Evolutionary conservation across 2,888 invertebrate genomes (phyloP).

Genomic region (Blastobasis adustella): DNA sequence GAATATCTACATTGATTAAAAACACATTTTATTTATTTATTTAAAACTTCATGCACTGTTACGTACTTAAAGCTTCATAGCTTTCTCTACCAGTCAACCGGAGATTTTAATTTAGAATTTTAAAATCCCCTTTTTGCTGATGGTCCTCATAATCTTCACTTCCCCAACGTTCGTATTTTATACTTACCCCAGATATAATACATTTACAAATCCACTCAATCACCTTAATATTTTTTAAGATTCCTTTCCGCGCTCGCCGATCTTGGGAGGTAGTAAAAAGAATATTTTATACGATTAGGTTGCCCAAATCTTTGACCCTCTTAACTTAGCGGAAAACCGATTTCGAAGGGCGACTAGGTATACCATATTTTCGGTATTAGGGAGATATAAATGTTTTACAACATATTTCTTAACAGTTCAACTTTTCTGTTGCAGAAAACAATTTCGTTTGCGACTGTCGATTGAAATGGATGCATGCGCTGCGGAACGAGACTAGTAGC

Average conservation of each 20-base stretch:
- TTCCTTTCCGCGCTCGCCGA: not conserved
- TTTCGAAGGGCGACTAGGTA: not conserved
- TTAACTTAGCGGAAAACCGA: not conserved
- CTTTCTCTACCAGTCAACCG: too few relatives aligned
- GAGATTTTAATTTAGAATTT: too few relatives aligned
- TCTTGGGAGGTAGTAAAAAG: not conserved
- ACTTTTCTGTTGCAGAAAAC: slow-evolving; percentile 79
- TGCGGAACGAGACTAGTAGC: slow-evolving; percentile 85
- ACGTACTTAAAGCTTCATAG: too few relatives aligned
- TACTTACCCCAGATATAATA: slow-evolving; percentile 4
- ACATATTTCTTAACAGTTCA: slow-evolving; percentile 1
- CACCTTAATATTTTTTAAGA: not conserved
- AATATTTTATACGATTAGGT: slow-evolving; percentile 1
- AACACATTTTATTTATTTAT: too few relatives aligned
- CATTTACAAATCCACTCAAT: too few relatives aligned
- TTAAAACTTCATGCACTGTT: too few relatives aligned
- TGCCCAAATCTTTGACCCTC: not conserved
- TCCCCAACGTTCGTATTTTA: slow-evolving; percentile 16
- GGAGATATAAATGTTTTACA: too few relatives aligned
- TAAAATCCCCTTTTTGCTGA: too few relatives aligned
- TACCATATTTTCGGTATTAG: not conserved
- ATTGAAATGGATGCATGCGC: slow-evolving; percentile 84
- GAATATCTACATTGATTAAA: too few relatives aligned
- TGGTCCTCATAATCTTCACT: too few relatives aligned
- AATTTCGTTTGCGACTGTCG: slow-evolving; percentile 89